phyloP scores from a whole-genome alignment of 2,113 vertebrate species.

The Rhagologus leucostigma region DNA sequence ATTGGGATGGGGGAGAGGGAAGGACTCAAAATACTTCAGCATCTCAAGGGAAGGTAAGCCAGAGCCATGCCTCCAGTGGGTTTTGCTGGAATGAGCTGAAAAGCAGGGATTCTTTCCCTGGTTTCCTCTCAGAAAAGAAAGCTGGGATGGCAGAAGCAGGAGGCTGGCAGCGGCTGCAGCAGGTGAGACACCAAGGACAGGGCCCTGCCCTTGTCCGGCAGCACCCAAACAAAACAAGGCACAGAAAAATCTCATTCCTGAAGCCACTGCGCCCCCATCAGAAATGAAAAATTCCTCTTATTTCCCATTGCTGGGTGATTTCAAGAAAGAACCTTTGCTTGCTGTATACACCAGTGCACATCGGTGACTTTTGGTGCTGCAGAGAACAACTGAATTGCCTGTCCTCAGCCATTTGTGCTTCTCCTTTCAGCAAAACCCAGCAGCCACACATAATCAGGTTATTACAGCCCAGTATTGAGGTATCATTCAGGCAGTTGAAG shows the following conservation, averaged over 20 bases:
- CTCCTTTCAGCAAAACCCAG: background rate
- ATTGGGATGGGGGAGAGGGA: fast-evolving
- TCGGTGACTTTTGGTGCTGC: fast-evolving
- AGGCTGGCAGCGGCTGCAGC: background rate
- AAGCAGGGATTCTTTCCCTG: background rate
- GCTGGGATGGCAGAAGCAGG: background rate
- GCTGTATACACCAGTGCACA: background rate
- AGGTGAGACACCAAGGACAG: no score
- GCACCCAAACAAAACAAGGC: background rate
- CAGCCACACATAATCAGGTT: background rate
- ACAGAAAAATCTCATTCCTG: background rate
- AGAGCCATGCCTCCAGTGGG: background rate
- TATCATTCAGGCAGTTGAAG: background rate
- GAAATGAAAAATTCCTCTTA: background rate
- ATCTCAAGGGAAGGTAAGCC: background rate
- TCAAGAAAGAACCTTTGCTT: background rate
- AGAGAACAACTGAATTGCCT: background rate
- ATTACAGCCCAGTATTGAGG: background rate
- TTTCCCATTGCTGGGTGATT: background rate
- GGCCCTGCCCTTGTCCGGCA: background rate
- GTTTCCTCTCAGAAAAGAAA: background rate
- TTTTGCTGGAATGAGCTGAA: background rate
- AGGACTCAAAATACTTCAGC: no score
- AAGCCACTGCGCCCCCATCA: background rate
- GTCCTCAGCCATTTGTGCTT: background rate